phyloP scores from a whole-genome alignment of 2,888 invertebrate genomes.

The Dascillus cervinus region DNA sequence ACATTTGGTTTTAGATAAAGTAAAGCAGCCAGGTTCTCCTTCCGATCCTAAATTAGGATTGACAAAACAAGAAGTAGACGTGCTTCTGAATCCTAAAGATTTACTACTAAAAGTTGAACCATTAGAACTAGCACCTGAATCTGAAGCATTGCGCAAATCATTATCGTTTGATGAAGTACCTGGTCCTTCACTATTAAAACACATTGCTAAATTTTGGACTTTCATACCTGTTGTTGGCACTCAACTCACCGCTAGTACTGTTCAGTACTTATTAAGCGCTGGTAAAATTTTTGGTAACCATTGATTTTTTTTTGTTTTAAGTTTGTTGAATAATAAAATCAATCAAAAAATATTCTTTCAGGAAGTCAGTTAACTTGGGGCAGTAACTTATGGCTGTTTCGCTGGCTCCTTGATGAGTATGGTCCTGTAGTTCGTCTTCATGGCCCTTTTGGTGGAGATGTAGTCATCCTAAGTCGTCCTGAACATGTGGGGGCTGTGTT shows the following conservation, averaged over 20 bases:
- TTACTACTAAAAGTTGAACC: constrained; percentile 17
- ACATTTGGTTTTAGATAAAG: too few species aligned
- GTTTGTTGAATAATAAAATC: constrained; percentile 35
- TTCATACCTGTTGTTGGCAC: constrained; percentile 56
- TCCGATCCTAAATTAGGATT: too few species aligned
- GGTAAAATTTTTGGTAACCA: constrained; percentile 42
- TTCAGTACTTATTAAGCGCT: constrained; percentile 47
- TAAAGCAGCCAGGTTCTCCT: too few species aligned
- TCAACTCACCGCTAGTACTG: constrained; percentile 48
- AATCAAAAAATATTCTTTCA: constrained; percentile 14
- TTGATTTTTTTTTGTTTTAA: constrained; percentile 38
- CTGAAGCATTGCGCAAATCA: constrained; percentile 21
- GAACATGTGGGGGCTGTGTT: constrained; percentile 58
- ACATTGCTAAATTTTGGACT: constrained; percentile 51
- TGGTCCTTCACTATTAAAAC: constrained; percentile 51
- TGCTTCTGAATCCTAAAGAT: constrained; percentile 5
- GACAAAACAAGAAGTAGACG: too few species aligned
- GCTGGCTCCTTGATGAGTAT: constrained; percentile 46
- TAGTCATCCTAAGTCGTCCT: constrained; percentile 56
- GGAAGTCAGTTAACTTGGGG: constrained; percentile 44
- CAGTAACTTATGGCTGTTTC: constrained; percentile 40
- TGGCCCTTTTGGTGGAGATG: constrained; percentile 56
- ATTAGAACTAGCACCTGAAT: constrained; percentile 13
- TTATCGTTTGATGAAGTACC: constrained; percentile 57
- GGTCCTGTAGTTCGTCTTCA: constrained; percentile 60